Percentiles rank a stretch among this genome's conserved stretches.
phyloP scores from a whole-genome alignment of 2,113 vertebrate species.

The Opisthocomus hoazin region DNA sequence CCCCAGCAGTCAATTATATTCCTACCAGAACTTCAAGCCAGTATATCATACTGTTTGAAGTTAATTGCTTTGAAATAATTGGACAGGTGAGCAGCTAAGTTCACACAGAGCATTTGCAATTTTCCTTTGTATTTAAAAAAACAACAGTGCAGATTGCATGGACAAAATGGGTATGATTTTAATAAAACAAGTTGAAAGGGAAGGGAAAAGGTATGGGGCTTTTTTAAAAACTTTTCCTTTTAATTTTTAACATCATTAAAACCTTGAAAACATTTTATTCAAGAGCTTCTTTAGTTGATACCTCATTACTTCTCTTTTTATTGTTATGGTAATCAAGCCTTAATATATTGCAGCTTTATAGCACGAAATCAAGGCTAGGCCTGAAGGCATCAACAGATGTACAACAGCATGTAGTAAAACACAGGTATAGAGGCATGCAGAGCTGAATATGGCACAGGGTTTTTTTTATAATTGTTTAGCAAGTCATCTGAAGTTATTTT shows the following conservation, averaged over 20 bases:
- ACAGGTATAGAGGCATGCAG: slow-evolving; percentile 40
- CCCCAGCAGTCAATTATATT: slow-evolving; percentile 32
- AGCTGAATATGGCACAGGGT: slow-evolving; percentile 37
- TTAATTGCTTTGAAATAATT: slow-evolving; percentile 66
- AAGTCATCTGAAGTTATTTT: slow-evolving; percentile 69
- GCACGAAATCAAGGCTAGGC: slow-evolving; percentile 56
- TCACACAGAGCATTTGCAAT: slow-evolving; percentile 35
- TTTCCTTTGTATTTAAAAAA: slow-evolving; percentile 28
- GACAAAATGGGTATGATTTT: not conserved
- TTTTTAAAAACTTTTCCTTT: not conserved
- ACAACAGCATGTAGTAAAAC: slow-evolving; percentile 68
- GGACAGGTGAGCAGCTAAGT: slow-evolving; percentile 56
- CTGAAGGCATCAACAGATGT: slow-evolving; percentile 74
- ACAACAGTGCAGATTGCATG: not conserved
- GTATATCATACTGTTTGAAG: slow-evolving; percentile 44
- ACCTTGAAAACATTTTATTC: slow-evolving; percentile 51
- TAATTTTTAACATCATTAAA: slow-evolving; percentile 43
- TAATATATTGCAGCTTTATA: slow-evolving; percentile 51
- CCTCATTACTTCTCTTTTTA: slow-evolving; percentile 62
- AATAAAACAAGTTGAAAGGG: not conserved
- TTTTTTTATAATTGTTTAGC: slow-evolving; percentile 56
- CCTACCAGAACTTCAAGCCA: slow-evolving; percentile 16
- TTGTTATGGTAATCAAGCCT: slow-evolving; percentile 65
- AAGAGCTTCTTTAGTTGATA: slow-evolving; percentile 54
- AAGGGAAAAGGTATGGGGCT: not conserved